phyloP scores from a whole-genome alignment of 2,797 vertebrate species.

The Psittacula derbiana region DNA sequence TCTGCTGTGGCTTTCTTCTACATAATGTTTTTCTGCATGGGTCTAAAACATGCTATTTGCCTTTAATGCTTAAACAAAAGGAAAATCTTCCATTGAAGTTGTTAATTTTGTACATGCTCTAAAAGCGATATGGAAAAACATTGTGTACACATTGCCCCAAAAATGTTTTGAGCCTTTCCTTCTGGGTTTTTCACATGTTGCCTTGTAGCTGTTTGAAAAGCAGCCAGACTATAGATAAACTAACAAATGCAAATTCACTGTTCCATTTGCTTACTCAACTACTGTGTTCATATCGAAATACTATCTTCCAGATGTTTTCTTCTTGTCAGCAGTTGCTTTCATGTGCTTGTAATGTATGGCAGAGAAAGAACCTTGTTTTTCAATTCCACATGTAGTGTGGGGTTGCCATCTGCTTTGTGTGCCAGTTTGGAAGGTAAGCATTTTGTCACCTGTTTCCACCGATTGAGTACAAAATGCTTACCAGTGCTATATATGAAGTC shows the following conservation, averaged over 20 bases:
- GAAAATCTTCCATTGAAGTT: not conserved
- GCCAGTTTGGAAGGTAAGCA: not conserved
- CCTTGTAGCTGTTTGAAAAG: not conserved
- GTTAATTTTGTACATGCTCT: not conserved
- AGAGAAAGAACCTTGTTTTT: not conserved
- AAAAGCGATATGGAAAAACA: not conserved
- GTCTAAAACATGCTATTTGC: not conserved
- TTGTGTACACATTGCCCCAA: not conserved
- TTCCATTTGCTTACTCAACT: not conserved
- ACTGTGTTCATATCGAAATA: not conserved
- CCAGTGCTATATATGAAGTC: not conserved
- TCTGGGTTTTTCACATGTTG: not conserved
- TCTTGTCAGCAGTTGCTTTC: not conserved
- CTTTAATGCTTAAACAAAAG: not conserved
- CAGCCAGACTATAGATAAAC: not conserved
- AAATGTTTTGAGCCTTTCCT: not conserved
- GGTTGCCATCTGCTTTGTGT: not conserved
- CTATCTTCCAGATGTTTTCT: slow-evolving; percentile 20
- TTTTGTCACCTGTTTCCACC: slow-evolving; percentile 8
- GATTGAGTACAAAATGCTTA: not conserved
- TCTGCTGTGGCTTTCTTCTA: not conserved
- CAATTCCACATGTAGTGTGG: not conserved
- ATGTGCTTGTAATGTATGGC: not conserved
- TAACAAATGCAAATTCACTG: not conserved
- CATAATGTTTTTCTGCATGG: not conserved